A percentile compares a stretch with the other conserved stretches of the same genome.
Conservation (phyloP, 2,888 invertebrate genomes). For the Pheosia gnoma region DNA sequence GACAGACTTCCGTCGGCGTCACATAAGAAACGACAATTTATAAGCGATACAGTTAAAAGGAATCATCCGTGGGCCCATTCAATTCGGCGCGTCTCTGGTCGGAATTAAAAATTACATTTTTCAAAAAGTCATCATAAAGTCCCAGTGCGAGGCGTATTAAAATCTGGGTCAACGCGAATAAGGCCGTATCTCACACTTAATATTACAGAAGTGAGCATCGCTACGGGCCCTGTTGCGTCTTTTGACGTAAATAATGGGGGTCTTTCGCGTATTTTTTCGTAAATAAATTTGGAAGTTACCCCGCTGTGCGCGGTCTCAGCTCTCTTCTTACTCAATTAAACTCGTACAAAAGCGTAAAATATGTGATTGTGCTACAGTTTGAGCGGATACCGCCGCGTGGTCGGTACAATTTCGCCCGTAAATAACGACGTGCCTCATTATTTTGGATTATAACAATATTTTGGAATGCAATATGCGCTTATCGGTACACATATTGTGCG, state of each 20-base stretch:
- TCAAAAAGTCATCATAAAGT: constrained; percentile 83
- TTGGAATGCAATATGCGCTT: constrained; percentile 65
- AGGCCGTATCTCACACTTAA: constrained; percentile 80
- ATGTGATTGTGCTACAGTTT: constrained; percentile 80
- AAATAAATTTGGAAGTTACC: constrained; percentile 79
- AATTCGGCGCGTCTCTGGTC: constrained; percentile 61
- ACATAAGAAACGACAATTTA: constrained; percentile 80
- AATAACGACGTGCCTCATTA: constrained; percentile 76
- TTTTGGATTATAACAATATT: constrained; percentile 77
- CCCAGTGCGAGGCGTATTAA: constrained; percentile 65
- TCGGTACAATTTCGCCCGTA: constrained; percentile 63
- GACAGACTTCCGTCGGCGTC: constrained; percentile 70
- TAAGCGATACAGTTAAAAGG: constrained; percentile 77
- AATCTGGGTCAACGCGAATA: constrained; percentile 78
- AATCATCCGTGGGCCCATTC: constrained; percentile 67
- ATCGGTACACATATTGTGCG: constrained; percentile 36
- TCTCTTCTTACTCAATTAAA: constrained; percentile 81
- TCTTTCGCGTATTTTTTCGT: constrained; percentile 68
- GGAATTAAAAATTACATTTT: constrained; percentile 82
- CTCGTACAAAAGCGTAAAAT: constrained; percentile 79
- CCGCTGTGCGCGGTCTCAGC: constrained; percentile 70
- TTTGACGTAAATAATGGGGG: constrained; percentile 77
- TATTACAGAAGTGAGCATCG: constrained; percentile 70
- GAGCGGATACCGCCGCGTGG: constrained; percentile 51
- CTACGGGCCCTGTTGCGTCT: constrained; percentile 65